Base-by-base conservation (phyloP, 2,888 invertebrate genomes). In the Erebia palarica region DNA sequence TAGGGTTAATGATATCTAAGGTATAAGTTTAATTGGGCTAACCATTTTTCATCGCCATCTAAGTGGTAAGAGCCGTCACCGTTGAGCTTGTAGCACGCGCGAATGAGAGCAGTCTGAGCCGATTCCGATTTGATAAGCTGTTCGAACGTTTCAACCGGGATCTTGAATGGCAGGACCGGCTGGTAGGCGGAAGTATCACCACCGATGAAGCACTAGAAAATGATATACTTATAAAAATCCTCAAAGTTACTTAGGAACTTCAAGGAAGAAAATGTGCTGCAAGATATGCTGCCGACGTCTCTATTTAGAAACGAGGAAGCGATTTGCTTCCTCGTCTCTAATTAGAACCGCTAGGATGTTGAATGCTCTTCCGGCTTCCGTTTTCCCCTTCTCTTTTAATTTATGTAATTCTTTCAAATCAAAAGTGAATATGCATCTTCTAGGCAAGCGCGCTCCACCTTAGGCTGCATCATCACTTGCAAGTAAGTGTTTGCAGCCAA, bases 41-140 rank as follows among this genome's bases (percentile, higher is more conserved):
- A 93, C 92, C 92, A 93, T 78, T 91, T 89, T 65, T 90, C 87
- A 69, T 91, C 90, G 3, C 87, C 87, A 60, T 91, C 89, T 10
- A 93, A 81, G 73, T 89, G 87, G 75, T 90, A 92, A 65, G 65
- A 72, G 3, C 87, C 87, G 70, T 90, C 89, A 0, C 79, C 86
- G 18, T 88, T 85, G 0, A 87, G 80, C 59, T 85, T 81, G 77
- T 93, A 93, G 75, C 90, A 90, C 1, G 85, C 86, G n/a, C 84
- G 83, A 1, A 93, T 79, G 0, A 91, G 82, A 0, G 84, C 87
- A 0, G 89, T 81, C 65, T 91, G 87, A 0, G 85, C 79, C 0
- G 89, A 85, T 49, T 89, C 86, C 0, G 85, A 79, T 75, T 87
- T 89, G 21, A 91, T 81, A 47, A 93, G 80, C 51, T 83, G 81